These are phyloP conservation scores for Conomelus anceps DNA, from an alignment of 2,888 invertebrate species.

Conservation along the genomic window DNA sequence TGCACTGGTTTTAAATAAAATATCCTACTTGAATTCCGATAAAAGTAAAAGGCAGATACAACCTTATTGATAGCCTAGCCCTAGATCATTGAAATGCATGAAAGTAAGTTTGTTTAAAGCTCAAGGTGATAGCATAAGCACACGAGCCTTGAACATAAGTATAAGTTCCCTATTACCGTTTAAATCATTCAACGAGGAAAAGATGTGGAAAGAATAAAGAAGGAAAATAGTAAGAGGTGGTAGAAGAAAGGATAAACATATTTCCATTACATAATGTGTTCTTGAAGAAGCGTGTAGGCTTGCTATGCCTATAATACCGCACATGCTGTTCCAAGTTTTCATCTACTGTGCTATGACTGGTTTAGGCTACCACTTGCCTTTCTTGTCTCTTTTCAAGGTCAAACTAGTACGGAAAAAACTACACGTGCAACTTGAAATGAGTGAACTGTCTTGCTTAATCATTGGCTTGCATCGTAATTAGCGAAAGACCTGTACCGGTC, in stretches of 20 bases:
- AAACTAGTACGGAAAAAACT: neutral
- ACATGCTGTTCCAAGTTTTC: neutral
- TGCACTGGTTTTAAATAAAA: neutral
- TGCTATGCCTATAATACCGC: neutral
- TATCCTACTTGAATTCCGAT: neutral
- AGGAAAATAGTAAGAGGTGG: neutral
- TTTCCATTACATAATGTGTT: neutral
- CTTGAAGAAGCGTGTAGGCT: neutral
- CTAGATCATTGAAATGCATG: neutral
- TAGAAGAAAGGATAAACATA: neutral
- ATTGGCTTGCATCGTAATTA: neutral
- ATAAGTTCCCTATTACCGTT: neutral
- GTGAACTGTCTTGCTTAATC: neutral
- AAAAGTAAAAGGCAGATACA: neutral
- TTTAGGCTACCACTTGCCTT: neutral
- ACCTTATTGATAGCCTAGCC: neutral
- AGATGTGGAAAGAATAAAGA: neutral
- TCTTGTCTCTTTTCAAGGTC: neutral
- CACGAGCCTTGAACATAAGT: neutral
- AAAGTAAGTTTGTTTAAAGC: neutral
- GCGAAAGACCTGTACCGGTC: neutral
- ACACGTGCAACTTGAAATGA: neutral
- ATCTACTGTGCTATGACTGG: neutral
- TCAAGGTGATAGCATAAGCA: neutral
- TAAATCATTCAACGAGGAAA: neutral